Base-by-base conservation (phyloP, 2,888 invertebrate species). In the Cataglyphis cursor region DNA sequence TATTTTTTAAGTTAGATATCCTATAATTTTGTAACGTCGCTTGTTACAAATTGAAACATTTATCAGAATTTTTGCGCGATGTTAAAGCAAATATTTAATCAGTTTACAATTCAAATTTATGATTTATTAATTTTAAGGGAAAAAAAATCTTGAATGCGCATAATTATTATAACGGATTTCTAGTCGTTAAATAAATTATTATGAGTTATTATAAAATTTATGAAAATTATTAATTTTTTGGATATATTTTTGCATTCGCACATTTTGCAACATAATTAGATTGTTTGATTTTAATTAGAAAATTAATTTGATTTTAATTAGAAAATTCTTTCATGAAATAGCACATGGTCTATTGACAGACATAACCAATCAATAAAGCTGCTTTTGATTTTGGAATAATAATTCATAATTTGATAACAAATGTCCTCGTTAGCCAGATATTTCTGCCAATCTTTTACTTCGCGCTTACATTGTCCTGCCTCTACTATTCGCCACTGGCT, bases 401-500 rank as follows among this genome's bases (percentile, higher is more conserved):
- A 70, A 70, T 41, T 6, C n/a, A 35, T 44, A 44, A 73, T 24
- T 51, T 61, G n/a, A 18, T 35, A 41, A 80, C 68, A 73, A 65
- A 65, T 65, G 18, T 15, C 9, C 10, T 57, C 41, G 6, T 76
- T 76, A 28, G 15, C 18, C 44, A 10, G 38, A 3, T 38, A 65
- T 38, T 65, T 38, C 24, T 35, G 15, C 24, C 9, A 62, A 62
- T 74, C 9, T 5, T 62, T 74, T 62, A 48, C 8, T 8, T 38
- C 24, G 12, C n/a, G n/a, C 2, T 15, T 21, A 35, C 18, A 18
- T 66, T 66, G 31, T 24, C 12, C 35, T n/a, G 24, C 59, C 24
- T 48, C 6, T 35, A 38, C 12, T n/a, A 72, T 81, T 81, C 72
- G 59, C 73, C 68, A 68, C 72, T 73, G 61, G 54, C 21, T 64